Evolutionary conservation across 1,140 invertebrate species (phyloP).

Genomic region (honey bee (Apis mellifera)): DNA sequence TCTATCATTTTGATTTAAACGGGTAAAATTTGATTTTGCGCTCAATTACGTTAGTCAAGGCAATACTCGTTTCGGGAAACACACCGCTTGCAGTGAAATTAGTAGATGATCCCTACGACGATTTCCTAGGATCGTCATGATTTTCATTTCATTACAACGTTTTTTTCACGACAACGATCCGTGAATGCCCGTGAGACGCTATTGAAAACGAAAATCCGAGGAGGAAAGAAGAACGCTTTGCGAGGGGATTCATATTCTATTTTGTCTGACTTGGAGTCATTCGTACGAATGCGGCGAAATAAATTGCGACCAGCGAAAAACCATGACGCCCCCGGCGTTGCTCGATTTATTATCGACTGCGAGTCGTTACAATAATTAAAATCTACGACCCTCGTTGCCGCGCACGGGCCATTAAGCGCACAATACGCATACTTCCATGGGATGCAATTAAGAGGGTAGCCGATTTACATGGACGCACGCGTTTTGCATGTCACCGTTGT

Average conservation of each 20-base stretch:
- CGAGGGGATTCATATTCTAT: neutral
- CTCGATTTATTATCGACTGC: constrained; percentile 54
- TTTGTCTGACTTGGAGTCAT: neutral
- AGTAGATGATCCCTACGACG: neutral
- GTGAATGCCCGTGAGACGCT: neutral
- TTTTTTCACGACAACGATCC: neutral
- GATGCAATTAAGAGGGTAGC: constrained; percentile 76
- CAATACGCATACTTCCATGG: constrained; percentile 66
- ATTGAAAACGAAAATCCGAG: neutral
- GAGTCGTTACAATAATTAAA: constrained; percentile 62
- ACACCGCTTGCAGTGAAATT: constrained; percentile 16
- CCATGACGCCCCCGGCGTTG: constrained; percentile 43
- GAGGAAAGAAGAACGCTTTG: neutral
- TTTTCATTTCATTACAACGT: constrained; percentile 4
- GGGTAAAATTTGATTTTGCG: constrained; percentile 79
- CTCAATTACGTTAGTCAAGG: constrained; percentile 79
- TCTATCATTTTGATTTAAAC: constrained; percentile 68
- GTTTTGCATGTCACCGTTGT: constrained; percentile 78
- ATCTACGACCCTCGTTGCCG: constrained; percentile 51
- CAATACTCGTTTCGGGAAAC: constrained; percentile 68
- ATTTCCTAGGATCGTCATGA: constrained; percentile 15
- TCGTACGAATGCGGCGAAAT: constrained; percentile 36
- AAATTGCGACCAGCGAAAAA: constrained; percentile 40
- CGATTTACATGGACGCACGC: constrained; percentile 71
- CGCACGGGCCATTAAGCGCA: constrained; percentile 69